Percentiles rank a stretch among this genome's conserved stretches.
These are phyloP conservation scores for Motacilla alba DNA, from an alignment of 2,113 vertebrate genomes.

Conservation along the genomic window DNA sequence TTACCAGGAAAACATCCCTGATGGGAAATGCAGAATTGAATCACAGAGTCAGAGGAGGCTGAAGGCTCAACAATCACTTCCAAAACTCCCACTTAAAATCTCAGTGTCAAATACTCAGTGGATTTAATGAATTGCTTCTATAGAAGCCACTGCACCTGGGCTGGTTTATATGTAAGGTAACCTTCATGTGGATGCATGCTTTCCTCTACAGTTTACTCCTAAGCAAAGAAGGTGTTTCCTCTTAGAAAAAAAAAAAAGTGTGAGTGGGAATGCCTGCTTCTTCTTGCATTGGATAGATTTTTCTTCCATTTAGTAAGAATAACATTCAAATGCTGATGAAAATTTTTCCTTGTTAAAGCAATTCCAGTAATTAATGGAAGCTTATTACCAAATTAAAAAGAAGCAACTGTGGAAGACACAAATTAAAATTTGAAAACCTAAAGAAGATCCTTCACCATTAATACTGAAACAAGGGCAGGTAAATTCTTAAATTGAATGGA, in stretches of 20 bases:
- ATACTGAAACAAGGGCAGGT: not conserved
- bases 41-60: not conserved
- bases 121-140: not conserved
- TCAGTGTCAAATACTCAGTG: not conserved
- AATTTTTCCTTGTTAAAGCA: not conserved
- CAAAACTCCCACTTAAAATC: not conserved
- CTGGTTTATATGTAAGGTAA: not conserved
- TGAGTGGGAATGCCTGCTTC: not conserved
- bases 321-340: not conserved
- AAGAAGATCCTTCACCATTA: not conserved
- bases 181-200: not conserved
- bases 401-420: not conserved
- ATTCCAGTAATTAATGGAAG: not conserved
- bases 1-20: not conserved
- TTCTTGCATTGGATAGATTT: not conserved
- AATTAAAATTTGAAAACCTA: not conserved
- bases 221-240: not conserved
- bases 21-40: not conserved
- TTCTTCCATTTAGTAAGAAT: not conserved
- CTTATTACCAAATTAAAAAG: not conserved
- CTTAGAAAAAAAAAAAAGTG: not conserved
- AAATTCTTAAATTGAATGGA: not conserved
- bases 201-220: not conserved
- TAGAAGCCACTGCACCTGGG: not conserved
- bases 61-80: not conserved